Conservation (phyloP, 2,113 vertebrate species). For the Scalopus aquaticus region DNA sequence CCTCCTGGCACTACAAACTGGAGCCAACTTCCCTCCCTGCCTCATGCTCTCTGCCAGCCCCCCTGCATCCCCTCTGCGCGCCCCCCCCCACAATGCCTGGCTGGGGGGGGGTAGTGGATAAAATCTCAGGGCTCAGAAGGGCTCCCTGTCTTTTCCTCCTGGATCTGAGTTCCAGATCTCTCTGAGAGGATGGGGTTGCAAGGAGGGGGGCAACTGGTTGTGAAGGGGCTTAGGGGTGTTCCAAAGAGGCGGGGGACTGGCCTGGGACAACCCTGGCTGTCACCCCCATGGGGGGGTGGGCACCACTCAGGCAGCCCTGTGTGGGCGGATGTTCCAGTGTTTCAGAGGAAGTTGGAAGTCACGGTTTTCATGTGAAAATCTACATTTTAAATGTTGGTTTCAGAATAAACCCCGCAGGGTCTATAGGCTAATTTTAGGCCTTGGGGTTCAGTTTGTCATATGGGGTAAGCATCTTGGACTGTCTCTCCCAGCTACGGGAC, state of each 20-base stretch:
- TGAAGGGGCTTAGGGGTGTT: accelerated
- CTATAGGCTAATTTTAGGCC: background rate
- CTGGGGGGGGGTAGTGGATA: background rate
- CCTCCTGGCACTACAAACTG: background rate
- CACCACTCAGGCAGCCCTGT: background rate
- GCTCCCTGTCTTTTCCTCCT: background rate
- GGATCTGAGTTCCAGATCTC: background rate
- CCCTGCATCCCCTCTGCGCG: too few relatives aligned
- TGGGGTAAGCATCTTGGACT: background rate
- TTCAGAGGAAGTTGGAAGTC: background rate
- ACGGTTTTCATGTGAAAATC: background rate
- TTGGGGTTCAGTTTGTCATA: accelerated
- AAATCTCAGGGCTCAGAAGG: too few relatives aligned
- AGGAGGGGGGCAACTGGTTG: accelerated
- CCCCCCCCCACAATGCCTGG: too few relatives aligned
- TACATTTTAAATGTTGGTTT: background rate
- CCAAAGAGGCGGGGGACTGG: background rate
- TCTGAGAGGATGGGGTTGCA: background rate
- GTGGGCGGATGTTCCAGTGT: background rate
- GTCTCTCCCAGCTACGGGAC: too few relatives aligned
- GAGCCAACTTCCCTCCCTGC: background rate
- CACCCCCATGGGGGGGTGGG: accelerated
- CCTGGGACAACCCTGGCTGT: too few relatives aligned
- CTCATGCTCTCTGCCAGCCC: accelerated
- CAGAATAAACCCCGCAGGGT: background rate